Evolutionary conservation across 2,797 vertebrate species (phyloP), one percentile per base, ranked within the genome.

Genomic region (Coreius guichenoti): DNA sequence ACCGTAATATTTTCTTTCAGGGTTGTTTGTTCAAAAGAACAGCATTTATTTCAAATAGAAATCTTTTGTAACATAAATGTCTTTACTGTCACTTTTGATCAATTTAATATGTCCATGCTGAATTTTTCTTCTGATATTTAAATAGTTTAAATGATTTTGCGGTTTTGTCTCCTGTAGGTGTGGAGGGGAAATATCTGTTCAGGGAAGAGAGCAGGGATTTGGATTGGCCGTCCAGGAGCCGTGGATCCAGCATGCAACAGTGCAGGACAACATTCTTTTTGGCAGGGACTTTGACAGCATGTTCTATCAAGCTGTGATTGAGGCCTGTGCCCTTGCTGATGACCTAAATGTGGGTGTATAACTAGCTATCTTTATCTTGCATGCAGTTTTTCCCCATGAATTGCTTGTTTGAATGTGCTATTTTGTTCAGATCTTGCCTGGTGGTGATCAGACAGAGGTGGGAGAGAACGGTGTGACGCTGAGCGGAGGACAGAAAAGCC

Each of bases 401-500:
- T 31, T 82, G 19, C 19, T 58, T 78, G 56, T 43, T n/a, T 29
- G 8, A 45, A 31, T 58, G 21, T 83, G 39, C 11, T 45, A 21
- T 82, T 65, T 69, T 81, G 8, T 75, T 49, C 91, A 97, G 98
- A 92, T 98, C 90, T 94, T 99, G 90, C 97, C 97, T 47, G 91
- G 93, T 16, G 96, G 97, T 8, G 98, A 99, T 92, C 95, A 91
- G 92, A 99, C 98, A 0, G 96, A 98, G 87, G 98, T 99, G n/a
- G 98, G 98, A 2, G 98, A 99, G 93, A 98, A 95, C 31, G 98
- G 98, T 12, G 95, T 99, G 89, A 97, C 97, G 0, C 96, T 99
- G 91, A 99, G 98, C 4, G 98, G 98, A 67, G 98, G 98, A 88
- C 98, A 99, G 94, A 98, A 98, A 87, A 98, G 98, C 81, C 96